Evolutionary conservation across 2,113 vertebrate species (phyloP), one percentile per base, ranked within the genome.

Genomic region (Cynoglossus semilaevis): DNA sequence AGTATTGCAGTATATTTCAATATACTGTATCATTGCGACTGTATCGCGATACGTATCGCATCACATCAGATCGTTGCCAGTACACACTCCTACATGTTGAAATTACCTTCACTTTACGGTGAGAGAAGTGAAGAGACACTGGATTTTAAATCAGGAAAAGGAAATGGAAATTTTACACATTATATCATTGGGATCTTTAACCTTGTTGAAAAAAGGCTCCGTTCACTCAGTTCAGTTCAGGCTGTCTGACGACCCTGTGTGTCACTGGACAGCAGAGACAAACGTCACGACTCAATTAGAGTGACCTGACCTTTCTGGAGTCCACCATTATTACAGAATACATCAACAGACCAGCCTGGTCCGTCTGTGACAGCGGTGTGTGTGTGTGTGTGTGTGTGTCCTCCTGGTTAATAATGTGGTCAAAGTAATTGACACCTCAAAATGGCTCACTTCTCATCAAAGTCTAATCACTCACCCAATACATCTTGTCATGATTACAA

Each of bases 271-370:
- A 19, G 56, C 46, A 18, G 49, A 41, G 63, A 58, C 41, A 74
- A 85, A 79, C 66, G 72, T 81, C 68, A 78, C 64, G 79, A 83
- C 78, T 86, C 75, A 85, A 83, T 88, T 87, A 87, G 70, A 64
- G 72, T 14, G 16, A 56, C 49, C 80, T 76, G 79, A 86, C 85
- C 81, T 85, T 80, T 82, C 76, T 67, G 81, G 80, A 77, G 74
- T 59, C 59, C 61, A 74, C 80, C 70, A 86, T 87, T 85, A 87
- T 72, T 57, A 60, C 41, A 45, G 48, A 71, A 82, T 60, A 58
- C 50, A 67, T 67, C 42, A 12, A 64, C 63, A 69, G 68, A 80
- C 77, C 72, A 83, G 63, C 75, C 29, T 51, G 66, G 67, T 81
- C 74, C 59, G 75, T 78, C 58, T 64, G 43, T 1, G 38, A 45